These are phyloP conservation scores for Myzus persicae DNA, from an alignment of 1,140 invertebrate species.

Conservation along the genomic window DNA sequence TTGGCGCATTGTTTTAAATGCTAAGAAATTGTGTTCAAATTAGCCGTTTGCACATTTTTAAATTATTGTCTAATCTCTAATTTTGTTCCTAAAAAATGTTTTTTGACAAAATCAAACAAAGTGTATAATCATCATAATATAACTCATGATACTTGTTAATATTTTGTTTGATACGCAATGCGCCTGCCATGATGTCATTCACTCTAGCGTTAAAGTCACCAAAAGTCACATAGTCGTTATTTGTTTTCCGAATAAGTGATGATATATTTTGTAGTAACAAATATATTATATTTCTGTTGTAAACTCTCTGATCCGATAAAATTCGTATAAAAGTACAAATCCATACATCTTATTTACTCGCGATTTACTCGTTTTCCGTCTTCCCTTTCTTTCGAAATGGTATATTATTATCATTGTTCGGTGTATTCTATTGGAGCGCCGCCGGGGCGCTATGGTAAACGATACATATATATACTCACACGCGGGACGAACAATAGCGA, in stretches of 20 bases:
- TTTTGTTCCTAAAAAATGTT: background rate
- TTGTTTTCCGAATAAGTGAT: background rate
- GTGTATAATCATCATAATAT: background rate
- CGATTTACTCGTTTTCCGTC: background rate
- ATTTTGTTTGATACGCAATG: background rate
- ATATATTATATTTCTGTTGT: background rate
- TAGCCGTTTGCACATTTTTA: background rate
- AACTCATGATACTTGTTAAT: background rate
- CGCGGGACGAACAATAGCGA: conserved; percentile 33
- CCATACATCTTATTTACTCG: background rate
- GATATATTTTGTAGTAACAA: background rate
- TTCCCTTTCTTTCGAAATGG: conserved; percentile 46
- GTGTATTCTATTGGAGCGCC: conserved; percentile 41
- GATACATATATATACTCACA: background rate
- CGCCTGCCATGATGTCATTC: background rate
- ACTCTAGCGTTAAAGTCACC: background rate
- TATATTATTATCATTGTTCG: conserved; percentile 45
- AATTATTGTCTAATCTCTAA: background rate
- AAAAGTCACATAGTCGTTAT: background rate
- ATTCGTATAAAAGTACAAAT: background rate
- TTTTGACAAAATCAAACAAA: background rate
- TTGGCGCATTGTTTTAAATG: background rate
- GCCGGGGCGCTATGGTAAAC: conserved; percentile 43
- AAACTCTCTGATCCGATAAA: background rate
- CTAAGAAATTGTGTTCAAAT: background rate